Base-by-base conservation (phyloP, 35 echinoderm and acorn worm species). In the Apostichopus parvimensis region DNA sequence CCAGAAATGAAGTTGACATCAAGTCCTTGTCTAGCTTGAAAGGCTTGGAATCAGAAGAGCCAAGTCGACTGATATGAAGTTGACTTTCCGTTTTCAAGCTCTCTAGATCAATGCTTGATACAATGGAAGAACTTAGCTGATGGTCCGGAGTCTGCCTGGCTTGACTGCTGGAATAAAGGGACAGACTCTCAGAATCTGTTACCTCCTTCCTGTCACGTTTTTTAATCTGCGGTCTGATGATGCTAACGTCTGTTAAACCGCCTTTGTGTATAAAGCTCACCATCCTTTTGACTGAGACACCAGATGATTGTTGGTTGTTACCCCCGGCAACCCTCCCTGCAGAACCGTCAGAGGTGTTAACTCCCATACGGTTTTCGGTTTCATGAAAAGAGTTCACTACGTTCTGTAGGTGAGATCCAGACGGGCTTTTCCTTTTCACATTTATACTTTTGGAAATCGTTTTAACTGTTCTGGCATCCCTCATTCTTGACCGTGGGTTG, bases 231-330 rank as follows among this genome's bases (percentile, higher is more conserved):
- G 70, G 58, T 52, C 53, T 77, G 4, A 22, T 57, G 13, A 78
- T 59, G 13, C 55, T 60, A 6, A 5, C 1, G 53, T 91, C 73
- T 0, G 15, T 57, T 26, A 91, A 18, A 20, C 89, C 89, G 20
- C 89, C 89, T 59, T 91, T 91, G 54, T 68, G 71, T 17, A 91
- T 91, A 79, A 91, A 91, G 59, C 89, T 91, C 8, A 91, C 89
- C 89, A 91, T 91, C 15, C 89, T 56, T 52, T 79, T 91, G 10
- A 91, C 89, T 79, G 89, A 91, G 6, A 91, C n/a, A 8, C 86
- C 68, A 1, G 53, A 5, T 4, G 64, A 57, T 57, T 76, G 72
- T 9, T 56, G 52, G 6, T 79, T 73, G 17, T 13, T 28, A 78
- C 6, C n/a, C 6, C 0, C 5, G 7, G 34, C 6, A 18, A 52